Evolutionary conservation across 2,113 vertebrate genomes (phyloP), one percentile per base, ranked within the genome.

Genomic region (Gymnocephalus cernua): DNA sequence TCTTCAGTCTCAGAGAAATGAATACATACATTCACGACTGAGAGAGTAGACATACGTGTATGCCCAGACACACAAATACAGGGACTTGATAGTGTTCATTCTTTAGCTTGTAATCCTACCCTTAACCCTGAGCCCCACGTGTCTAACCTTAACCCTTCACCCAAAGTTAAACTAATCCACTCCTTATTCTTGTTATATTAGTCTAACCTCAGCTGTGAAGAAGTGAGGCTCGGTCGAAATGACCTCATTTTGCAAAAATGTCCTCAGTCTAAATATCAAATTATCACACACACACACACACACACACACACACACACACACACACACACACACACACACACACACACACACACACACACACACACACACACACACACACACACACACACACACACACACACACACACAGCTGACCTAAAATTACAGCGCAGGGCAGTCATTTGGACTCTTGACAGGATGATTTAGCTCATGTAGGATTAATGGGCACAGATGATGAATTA

Each of bases 361-460:
- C 25, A 7, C 23, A 13, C 53, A 47, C 47, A 25, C 14, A 68
- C 18, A 14, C 19, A 13, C 41, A 38, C 57, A 50, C 38, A 44
- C 56, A 74, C 47, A 56, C 27, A 53, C 65, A 65, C 47, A 74
- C 58, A 65, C 64, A 32, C 57, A 80, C 48, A 62, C 44, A 72
- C 23, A 61, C 7, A 23, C 57, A 5, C 3, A 63, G 12, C 18
- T 70, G 27, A 6, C 35, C 73, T 68, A 44, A 71, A 80, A 70
- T 71, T 78, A 72, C 56, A 80, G 57, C 50, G 3, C 76, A 15
- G n/a, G 29, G n/a, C 19, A 77, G 48, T 67, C 32, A 81, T 87
- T 84, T 81, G 50, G 71, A 35, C 14, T 62, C 77, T 48, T 77
- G 72, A 86, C 74, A 87, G 65, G 57, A 78, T 83, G 78, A 84